phyloP scores from a whole-genome alignment of 2,888 invertebrate genomes.

The Acleris literana region DNA sequence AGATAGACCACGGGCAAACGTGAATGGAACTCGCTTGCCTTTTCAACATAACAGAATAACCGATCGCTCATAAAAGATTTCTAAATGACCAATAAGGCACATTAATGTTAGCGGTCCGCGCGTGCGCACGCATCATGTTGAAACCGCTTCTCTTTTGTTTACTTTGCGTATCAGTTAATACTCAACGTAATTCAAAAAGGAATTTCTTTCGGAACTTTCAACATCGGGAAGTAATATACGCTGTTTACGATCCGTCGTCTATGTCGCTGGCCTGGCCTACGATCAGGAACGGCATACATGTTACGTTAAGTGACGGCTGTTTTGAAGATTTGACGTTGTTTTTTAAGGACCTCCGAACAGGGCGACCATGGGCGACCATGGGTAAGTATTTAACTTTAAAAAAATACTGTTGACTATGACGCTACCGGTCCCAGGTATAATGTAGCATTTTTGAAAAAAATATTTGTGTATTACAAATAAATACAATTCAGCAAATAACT shows the following conservation, averaged over 20 bases:
- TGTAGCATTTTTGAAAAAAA: too few relatives aligned
- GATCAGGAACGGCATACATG: slow-evolving; percentile 66
- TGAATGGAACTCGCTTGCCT: too few relatives aligned
- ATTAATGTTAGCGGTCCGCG: not conserved
- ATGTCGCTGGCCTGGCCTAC: slow-evolving; percentile 76
- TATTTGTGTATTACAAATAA: not conserved
- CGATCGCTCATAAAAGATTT: too few relatives aligned
- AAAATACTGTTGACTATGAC: not conserved
- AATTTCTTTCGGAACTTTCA: slow-evolving; percentile 40
- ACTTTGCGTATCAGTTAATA: not conserved
- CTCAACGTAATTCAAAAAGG: slow-evolving; percentile 5
- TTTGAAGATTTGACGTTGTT: slow-evolving; percentile 72
- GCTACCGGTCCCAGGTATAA: not conserved
- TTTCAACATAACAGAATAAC: too few relatives aligned
- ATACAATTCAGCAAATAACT: too few relatives aligned
- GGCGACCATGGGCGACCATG: slow-evolving; percentile 77
- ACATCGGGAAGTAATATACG: slow-evolving; percentile 66
- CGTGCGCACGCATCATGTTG: slow-evolving; percentile 22
- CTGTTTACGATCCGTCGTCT: slow-evolving; percentile 73
- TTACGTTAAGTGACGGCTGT: slow-evolving; percentile 68
- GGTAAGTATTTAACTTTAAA: slow-evolving; percentile 63
- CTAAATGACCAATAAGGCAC: too few relatives aligned
- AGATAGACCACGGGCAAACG: too few relatives aligned
- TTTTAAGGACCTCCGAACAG: slow-evolving; percentile 70
- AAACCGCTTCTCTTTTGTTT: slow-evolving; percentile 9